A percentile compares a stretch with the other conserved stretches of the same genome.
phyloP scores from a whole-genome alignment of 2,797 vertebrate species.

The Melanotaenia pygmaea region DNA sequence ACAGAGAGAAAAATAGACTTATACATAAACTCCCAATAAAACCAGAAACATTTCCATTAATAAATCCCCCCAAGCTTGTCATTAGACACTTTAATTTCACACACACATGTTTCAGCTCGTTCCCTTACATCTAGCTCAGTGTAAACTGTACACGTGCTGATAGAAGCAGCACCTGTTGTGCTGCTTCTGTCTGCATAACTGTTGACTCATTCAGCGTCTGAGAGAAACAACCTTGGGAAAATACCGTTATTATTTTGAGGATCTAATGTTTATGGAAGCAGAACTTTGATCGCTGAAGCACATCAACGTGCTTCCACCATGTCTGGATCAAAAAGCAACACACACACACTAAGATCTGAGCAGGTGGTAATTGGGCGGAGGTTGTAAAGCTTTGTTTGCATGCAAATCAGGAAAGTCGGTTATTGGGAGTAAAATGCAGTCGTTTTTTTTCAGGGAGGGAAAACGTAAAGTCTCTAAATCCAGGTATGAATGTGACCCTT shows the following conservation, averaged over 20 bases:
- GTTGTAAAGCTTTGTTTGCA: no score
- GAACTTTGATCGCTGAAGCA: conserved; percentile 17
- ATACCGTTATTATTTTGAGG: background rate
- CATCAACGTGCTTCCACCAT: background rate
- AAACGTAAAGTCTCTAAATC: no score
- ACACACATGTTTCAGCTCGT: background rate
- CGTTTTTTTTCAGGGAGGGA: no score
- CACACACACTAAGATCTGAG: background rate
- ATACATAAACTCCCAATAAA: conserved; percentile 41
- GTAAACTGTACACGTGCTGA: no score
- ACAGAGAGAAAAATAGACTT: background rate
- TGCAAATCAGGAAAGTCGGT: no score
- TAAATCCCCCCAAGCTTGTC: conserved; percentile 14
- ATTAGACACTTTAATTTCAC: conserved; percentile 40
- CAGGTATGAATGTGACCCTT: no score
- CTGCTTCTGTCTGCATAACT: background rate
- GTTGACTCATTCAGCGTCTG: background rate
- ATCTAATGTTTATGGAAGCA: background rate
- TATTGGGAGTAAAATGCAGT: no score
- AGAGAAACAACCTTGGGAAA: background rate
- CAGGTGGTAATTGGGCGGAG: no score
- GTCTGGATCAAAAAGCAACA: conserved; percentile 4
- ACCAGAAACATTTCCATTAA: conserved; percentile 10
- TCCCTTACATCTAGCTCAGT: background rate
- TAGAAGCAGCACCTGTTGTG: no score